These are phyloP conservation scores for Esox lucius DNA, from an alignment of 2,797 vertebrate species.

Conservation along the genomic window DNA sequence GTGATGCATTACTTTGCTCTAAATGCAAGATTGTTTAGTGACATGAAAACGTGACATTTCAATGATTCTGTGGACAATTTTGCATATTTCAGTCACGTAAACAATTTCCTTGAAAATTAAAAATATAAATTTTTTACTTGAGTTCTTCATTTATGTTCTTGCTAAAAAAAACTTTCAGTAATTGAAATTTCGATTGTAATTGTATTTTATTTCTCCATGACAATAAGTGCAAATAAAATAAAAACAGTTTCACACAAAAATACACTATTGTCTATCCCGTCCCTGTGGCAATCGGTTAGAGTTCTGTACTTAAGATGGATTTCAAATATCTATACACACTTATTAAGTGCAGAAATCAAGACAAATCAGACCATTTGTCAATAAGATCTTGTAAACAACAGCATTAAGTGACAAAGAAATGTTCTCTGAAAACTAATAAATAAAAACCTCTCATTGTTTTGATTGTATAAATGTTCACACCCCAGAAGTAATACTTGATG, in stretches of 20 bases:
- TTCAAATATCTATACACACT: too few species aligned
- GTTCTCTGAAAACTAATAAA: too few species aligned
- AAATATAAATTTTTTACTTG: not conserved
- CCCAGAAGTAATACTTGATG: too few species aligned
- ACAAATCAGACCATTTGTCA: too few species aligned
- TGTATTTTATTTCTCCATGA: not conserved
- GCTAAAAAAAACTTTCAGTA: not conserved
- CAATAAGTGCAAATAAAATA: not conserved
- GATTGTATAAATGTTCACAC: too few species aligned
- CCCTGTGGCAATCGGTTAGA: not conserved
- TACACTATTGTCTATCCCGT: not conserved
- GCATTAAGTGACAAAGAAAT: too few species aligned
- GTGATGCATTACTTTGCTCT: constrained; percentile 32
- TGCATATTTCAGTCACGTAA: not conserved
- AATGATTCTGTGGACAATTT: not conserved
- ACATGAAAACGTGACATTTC: constrained; percentile 32
- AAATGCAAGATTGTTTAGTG: constrained; percentile 20
- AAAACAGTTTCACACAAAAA: not conserved
- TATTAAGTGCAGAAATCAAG: too few species aligned
- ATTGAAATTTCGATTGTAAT: not conserved
- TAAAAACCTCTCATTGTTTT: too few species aligned
- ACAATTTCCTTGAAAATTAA: not conserved
- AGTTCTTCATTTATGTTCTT: not conserved
- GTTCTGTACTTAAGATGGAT: not conserved
- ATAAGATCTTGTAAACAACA: too few species aligned